Conservation (phyloP, 1,140 invertebrate species). For the Frieseomelitta varia region DNA sequence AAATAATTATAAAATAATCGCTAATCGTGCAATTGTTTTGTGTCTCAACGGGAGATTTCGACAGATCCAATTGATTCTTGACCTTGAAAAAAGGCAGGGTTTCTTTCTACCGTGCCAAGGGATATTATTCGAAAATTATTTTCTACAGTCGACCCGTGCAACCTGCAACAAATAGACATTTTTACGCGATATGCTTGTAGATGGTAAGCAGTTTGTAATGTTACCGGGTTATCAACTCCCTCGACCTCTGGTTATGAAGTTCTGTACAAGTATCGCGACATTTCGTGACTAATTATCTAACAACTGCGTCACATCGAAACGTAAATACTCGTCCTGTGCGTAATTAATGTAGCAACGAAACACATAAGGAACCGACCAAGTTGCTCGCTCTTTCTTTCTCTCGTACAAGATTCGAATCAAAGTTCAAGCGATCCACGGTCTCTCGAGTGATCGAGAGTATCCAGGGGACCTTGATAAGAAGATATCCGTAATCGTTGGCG, state of each 20-base stretch:
- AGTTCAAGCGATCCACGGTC: slow-evolving; percentile 5
- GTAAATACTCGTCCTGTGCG: neutral
- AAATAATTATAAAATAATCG: too few species aligned
- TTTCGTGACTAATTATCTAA: neutral
- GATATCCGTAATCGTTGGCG: neutral
- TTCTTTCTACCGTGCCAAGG: too few species aligned
- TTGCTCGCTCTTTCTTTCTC: neutral
- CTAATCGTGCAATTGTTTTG: too few species aligned
- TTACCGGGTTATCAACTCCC: slow-evolving; percentile 39
- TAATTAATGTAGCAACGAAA: neutral
- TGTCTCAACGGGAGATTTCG: too few species aligned
- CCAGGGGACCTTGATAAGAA: neutral
- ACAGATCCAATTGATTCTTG: neutral
- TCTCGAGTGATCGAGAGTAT: slow-evolving; percentile 8
- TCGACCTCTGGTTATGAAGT: slow-evolving; percentile 8
- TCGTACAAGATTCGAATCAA: slow-evolving; percentile 28
- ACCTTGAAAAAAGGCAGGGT: neutral
- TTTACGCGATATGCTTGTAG: neutral
- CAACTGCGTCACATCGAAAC: neutral
- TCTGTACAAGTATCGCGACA: neutral
- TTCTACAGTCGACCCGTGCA: too few species aligned
- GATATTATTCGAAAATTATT: neutral
- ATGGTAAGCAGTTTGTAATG: neutral
- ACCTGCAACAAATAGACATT: neutral
- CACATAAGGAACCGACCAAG: too few species aligned